phyloP scores from a whole-genome alignment of 2,888 invertebrate species.

The Shargacucullia verbasci region DNA sequence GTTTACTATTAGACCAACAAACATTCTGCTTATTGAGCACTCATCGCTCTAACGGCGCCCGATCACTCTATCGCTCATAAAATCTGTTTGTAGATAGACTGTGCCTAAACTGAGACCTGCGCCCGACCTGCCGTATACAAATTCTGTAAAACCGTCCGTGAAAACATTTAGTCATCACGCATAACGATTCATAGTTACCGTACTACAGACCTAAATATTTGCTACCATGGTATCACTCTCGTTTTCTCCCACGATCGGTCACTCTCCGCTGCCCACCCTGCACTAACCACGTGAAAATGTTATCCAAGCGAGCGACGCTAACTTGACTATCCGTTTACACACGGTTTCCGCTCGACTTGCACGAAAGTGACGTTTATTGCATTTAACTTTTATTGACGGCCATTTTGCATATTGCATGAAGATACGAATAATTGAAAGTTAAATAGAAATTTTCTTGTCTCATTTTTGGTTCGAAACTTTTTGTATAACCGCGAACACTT shows the following conservation, averaged over 20 bases:
- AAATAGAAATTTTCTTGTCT: conserved; percentile 9
- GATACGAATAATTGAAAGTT: conserved; percentile 14
- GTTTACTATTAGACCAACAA: too few relatives aligned
- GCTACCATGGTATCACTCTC: conserved; percentile 71
- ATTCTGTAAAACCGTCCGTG: background rate
- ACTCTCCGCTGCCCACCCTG: conserved; percentile 78
- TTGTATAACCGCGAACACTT: background rate
- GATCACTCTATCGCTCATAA: too few relatives aligned
- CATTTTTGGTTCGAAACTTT: conserved; percentile 9
- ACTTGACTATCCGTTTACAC: conserved; percentile 62
- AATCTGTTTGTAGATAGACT: too few relatives aligned
- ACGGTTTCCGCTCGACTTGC: conserved; percentile 53
- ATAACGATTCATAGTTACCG: conserved; percentile 25
- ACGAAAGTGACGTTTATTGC: conserved; percentile 69
- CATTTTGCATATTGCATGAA: conserved; percentile 21
- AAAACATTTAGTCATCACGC: conserved; percentile 4
- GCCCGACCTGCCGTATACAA: too few relatives aligned
- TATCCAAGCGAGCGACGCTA: conserved; percentile 52
- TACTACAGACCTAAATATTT: conserved; percentile 48
- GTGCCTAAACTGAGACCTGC: too few relatives aligned
- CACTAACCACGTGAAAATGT: conserved; percentile 54
- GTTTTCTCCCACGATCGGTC: conserved; percentile 79
- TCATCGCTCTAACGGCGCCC: too few relatives aligned
- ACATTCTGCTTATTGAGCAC: too few relatives aligned
- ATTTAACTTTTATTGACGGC: conserved; percentile 7